Evolutionary conservation across 2,888 invertebrate species (phyloP).

Genomic region (Eupeodes latifasciatus): DNA sequence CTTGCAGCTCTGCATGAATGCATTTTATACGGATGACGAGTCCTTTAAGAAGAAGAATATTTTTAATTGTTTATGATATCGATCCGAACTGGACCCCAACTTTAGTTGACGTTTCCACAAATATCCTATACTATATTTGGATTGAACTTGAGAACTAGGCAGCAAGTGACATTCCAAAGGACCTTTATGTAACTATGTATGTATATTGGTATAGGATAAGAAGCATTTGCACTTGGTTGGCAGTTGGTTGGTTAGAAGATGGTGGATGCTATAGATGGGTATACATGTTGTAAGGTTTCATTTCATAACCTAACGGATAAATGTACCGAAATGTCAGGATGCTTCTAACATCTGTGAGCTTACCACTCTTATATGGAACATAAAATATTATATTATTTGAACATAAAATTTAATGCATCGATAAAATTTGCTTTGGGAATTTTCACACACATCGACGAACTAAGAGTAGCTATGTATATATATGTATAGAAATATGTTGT

Average conservation of each 20-base stretch:
- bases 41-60: neutral
- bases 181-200: neutral
- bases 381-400: constrained; percentile 51
- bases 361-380: constrained; percentile 38
- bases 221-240: neutral
- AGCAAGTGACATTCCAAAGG: constrained; percentile 24
- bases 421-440: constrained; percentile 52
- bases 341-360: constrained; percentile 47
- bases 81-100: constrained; percentile 12
- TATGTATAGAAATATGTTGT: no score
- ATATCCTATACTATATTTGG: constrained; percentile 52
- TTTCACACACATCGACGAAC: constrained; percentile 34
- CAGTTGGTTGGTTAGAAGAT: neutral
- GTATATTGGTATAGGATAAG: neutral
- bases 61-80: constrained; percentile 45
- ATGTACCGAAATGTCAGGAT: constrained; percentile 56
- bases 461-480: no score
- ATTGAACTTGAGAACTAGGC: constrained; percentile 57
- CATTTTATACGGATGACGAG: neutral
- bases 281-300: neutral
- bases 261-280: no score
- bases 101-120: constrained; percentile 46
- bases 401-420: constrained; percentile 69
- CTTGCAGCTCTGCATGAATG: neutral
- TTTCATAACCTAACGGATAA: constrained; percentile 49